Evolutionary conservation across 2,113 vertebrate genomes (phyloP), one percentile per base, ranked within the genome.

Genomic region (Sciurus niger): DNA sequence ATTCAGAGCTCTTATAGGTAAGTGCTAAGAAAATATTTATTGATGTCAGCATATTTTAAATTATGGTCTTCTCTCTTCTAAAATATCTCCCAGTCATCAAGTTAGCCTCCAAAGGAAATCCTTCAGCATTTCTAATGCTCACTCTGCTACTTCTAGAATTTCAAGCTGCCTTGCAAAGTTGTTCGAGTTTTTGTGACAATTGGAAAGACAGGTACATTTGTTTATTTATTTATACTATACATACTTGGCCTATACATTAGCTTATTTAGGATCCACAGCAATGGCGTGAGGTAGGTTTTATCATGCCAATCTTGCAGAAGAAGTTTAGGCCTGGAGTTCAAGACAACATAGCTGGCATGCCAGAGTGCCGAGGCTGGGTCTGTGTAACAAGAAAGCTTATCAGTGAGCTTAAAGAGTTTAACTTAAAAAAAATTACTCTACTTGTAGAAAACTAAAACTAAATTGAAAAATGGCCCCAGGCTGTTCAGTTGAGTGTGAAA

Each of bases 11-110:
- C 94, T 97, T 97, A 95, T 53, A 88, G 94, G 84, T 97, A 98
- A 98, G 97, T 98, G 97, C 97, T 97, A 98, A 98, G 87, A 96
- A 98, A 98, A 97, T 98, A 98, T 97, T 97, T 98, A 93, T 94
- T 94, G 96, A 97, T 97, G 97, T 98, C 97, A 97, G 77, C 28
- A 82, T 90, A 96, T 73, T 97, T 97, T 96, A 95, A 98, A 97
- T 97, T 93, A 97, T 96, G 96, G 93, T 51, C 89, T 96, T 96
- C 77, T 93, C 93, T 90, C 92, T 96, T 93, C 94, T 85, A 90
- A 97, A 97, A 94, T 96, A 93, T 97, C 83, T 94, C 90, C 65
- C 80, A 90, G 72, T 70, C 68, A 11, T 97, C 92, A 92, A 93
- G 93, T 94, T 92, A 85, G 58, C 84, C 74, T 90, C 46, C 60